Base-by-base conservation (phyloP, 2,797 vertebrate species). In the Falco rusticolus region DNA sequence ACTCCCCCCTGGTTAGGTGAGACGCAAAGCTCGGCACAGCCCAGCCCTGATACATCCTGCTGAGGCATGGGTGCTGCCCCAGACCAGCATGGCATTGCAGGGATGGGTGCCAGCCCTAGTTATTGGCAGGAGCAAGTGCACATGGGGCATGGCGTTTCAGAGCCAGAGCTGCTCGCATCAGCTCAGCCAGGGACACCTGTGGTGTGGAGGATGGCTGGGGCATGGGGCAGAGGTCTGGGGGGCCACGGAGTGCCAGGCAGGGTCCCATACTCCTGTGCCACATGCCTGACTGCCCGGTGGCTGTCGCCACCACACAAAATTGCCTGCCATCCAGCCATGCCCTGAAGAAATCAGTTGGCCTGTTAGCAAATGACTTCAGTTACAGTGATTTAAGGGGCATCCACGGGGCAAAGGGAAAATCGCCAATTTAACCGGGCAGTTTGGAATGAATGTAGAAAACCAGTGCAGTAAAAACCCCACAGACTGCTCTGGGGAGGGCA, bases 41-140 rank as follows among this genome's bases (percentile, higher is more conserved):
- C n/a, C 56, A 20, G 56, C 34, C 43, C 26, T 17, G 31, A 59
- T 75, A 17, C 0, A 1, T 34, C 71, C 53, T 2, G 1, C 41
- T 41, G 16, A 24, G 76, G 61, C 10, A 4, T 26, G 7, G 3
- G 65, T 6, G 54, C 65, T 60, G 31, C 15, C 65, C 64, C 64
- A 19, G 39, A 10, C 54, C 64, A 2, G 10, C 1, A 4, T 1
- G 1, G 48, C 5, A 5, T 29, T n/a, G 16, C 13, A 11, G 64
- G n/a, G 54, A 51, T 12, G 19, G 54, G 37, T 41, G 37, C 34
- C 43, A 41, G 34, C 29, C 15, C 25, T 2, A 7, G 41, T 4
- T 1, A n/a, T n/a, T 41, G 9, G 43, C 31, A 13, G 37, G 48
- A 22, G 24, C 2, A 5, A 19, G 34, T 5, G 16, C 53, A 10